Percentiles rank a stretch among this genome's conserved stretches.
Evolutionary conservation across 92 coral and sea anemone species (phyloP).

Genomic region (Actinostola sp.): DNA sequence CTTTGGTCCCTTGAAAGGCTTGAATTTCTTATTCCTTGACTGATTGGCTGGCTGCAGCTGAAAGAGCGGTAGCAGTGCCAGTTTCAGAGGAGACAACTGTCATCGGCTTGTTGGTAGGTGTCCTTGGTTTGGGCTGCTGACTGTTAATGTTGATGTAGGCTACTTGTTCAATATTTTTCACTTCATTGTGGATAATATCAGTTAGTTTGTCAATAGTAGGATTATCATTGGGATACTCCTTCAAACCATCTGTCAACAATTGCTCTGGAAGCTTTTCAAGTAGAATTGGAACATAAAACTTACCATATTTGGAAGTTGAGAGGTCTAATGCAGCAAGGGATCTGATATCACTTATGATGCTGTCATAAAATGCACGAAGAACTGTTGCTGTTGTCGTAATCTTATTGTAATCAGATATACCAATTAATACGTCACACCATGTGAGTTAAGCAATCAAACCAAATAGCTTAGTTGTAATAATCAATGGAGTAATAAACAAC

Average conservation of each 20-base stretch:
- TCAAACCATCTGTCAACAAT: slow-evolving; percentile 34
- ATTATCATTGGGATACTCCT: slow-evolving; percentile 36
- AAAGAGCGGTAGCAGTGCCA: not conserved
- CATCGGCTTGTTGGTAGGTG: slow-evolving; percentile 9
- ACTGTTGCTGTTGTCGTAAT: too few species aligned
- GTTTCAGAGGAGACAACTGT: not conserved
- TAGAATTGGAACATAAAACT: slow-evolving; percentile 48
- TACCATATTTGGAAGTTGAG: slow-evolving; percentile 49
- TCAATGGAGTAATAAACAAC: too few species aligned
- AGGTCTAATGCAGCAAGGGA: slow-evolving; percentile 44
- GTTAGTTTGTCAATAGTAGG: slow-evolving; percentile 34
- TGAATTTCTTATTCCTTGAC: slow-evolving; percentile 33
- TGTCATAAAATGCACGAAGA: slow-evolving; percentile 43
- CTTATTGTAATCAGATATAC: too few species aligned
- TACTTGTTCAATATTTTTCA: slow-evolving; percentile 47
- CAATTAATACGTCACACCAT: too few species aligned
- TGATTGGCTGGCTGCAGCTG: slow-evolving; percentile 13
- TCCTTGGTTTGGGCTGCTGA: slow-evolving; percentile 9
- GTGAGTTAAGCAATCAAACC: too few species aligned
- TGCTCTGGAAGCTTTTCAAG: slow-evolving; percentile 44
- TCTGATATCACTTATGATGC: slow-evolving; percentile 43
- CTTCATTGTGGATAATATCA: slow-evolving; percentile 43
- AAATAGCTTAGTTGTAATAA: too few species aligned
- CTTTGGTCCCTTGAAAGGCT: slow-evolving; percentile 44
- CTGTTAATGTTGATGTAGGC: slow-evolving; percentile 26